phyloP scores from a whole-genome alignment of 2,888 invertebrate genomes.

The Tetrapedia diversipes region DNA sequence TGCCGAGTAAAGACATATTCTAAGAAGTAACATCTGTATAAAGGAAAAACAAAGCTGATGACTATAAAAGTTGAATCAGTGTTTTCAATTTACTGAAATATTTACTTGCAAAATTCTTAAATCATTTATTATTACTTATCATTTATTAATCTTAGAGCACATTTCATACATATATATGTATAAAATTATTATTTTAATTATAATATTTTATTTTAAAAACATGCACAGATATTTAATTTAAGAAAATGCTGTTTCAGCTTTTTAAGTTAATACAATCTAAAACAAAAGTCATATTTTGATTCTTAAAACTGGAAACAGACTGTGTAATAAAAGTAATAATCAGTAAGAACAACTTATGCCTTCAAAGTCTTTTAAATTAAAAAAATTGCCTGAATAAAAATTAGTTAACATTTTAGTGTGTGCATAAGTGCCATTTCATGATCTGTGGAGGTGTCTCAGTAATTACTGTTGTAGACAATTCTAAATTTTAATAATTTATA shows the following conservation, averaged over 20 bases:
- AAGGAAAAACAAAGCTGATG: slow-evolving; percentile 64
- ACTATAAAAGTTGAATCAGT: slow-evolving; percentile 74
- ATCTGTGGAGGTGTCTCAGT: slow-evolving; percentile 64
- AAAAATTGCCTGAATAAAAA: slow-evolving; percentile 64
- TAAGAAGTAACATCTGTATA: slow-evolving; percentile 71
- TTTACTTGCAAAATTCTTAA: slow-evolving; percentile 47
- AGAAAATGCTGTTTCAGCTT: slow-evolving; percentile 71
- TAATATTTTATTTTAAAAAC: slow-evolving; percentile 47
- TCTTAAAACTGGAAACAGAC: slow-evolving; percentile 71
- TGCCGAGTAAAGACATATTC: slow-evolving; percentile 73
- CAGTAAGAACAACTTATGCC: slow-evolving; percentile 74
- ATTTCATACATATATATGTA: slow-evolving; percentile 34
- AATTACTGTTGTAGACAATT: slow-evolving; percentile 56
- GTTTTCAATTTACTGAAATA: slow-evolving; percentile 61
- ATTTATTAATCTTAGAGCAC: slow-evolving; percentile 21
- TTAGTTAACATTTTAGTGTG: slow-evolving; percentile 61
- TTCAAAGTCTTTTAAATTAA: slow-evolving; percentile 75
- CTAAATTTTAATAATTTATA: slow-evolving; percentile 54
- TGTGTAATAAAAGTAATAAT: slow-evolving; percentile 78
- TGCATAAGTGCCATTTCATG: slow-evolving; percentile 68
- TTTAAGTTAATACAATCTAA: slow-evolving; percentile 72
- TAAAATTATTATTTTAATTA: slow-evolving; percentile 29
- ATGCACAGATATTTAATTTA: slow-evolving; percentile 32
- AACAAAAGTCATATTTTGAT: slow-evolving; percentile 78
- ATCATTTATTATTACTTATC: slow-evolving; percentile 32